These are phyloP conservation scores for Delia radicum DNA, from an alignment of 1,140 invertebrate genomes.

Conservation along the genomic window DNA sequence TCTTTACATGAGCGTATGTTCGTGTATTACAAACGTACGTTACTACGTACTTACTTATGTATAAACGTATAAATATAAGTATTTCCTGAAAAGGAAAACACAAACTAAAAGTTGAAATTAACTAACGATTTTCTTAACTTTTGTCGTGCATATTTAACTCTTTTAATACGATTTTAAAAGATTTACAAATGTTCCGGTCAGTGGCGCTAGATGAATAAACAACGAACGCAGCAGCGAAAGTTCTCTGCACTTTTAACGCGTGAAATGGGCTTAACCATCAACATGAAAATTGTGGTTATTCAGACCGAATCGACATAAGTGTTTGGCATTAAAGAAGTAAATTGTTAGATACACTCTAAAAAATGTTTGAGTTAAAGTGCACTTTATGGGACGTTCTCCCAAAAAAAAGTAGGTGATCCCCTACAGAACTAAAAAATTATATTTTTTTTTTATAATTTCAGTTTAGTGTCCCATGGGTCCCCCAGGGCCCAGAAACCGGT, in stretches of 20 bases:
- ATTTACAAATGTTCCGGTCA: constrained; percentile 24
- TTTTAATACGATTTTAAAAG: constrained; percentile 2
- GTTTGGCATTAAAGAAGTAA: neutral
- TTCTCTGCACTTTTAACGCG: constrained; percentile 45
- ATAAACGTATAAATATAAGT: no score
- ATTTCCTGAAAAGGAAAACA: no score
- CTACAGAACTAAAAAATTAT: no score
- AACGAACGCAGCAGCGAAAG: neutral
- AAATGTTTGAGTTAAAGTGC: neutral
- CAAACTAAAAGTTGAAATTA: neutral
- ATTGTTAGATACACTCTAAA: neutral
- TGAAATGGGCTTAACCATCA: constrained; percentile 53
- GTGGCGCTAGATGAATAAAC: constrained; percentile 36
- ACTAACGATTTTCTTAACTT: neutral
- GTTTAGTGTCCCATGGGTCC: no score
- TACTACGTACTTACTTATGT: neutral
- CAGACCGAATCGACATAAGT: constrained; percentile 22
- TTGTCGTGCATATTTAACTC: constrained; percentile 4
- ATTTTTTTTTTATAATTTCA: no score
- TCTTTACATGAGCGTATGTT: neutral
- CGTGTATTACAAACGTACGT: neutral
- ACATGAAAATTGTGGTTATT: constrained; percentile 26
- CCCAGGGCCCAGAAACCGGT: no score
- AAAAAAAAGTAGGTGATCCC: no score
- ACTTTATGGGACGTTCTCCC: no score